Base-by-base conservation (phyloP, 1,140 invertebrate genomes). In the Pseudomyrmex sp. region DNA sequence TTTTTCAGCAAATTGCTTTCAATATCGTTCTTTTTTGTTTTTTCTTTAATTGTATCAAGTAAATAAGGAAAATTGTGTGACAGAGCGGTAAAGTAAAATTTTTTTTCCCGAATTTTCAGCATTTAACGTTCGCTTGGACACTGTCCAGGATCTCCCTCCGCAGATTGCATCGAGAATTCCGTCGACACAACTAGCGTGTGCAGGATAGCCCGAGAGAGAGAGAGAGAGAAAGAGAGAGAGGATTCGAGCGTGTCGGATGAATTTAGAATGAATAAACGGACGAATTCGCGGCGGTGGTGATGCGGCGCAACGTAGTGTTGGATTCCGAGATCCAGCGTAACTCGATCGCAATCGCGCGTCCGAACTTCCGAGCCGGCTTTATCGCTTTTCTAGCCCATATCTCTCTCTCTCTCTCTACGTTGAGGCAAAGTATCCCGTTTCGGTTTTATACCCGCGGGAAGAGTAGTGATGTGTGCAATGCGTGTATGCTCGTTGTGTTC, bases 211-310 rank as follows among this genome's bases (percentile, higher is more conserved):
- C 26, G 26, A 26, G 23, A 26, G 26, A 26, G 26, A 26, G 26
- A 26, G 26, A 26, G 2, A 26, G 26, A 26, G 26, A 26, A 2
- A 26, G 58, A 44, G 15, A 44, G 76, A 23, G 20, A 26, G 2
- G 20, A 59, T 80, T 80, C 76, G 66, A n/a, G 20, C 52, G 65
- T 79, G 54, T 35, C 76, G 54, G 66, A 80, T 72, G 56, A 80
- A 80, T 72, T 70, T 72, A 80, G 76, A 72, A 80, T 70, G 76
- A 80, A 72, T 80, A 80, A 80, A 80, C 66, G 76, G 44, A 62
- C 12, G 61, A 65, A 76, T 76, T 76, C 61, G 48, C 35, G 35
- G 35, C 35, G 35, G 54, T 20, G 54, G 44, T 70, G 70, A 82
- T 59, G 79, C 12, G 18, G 76, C 8, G 44, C 5, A 5, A 20